phyloP scores from a whole-genome alignment of 1,140 invertebrate genomes.

The Tyrophagus putrescentiae region DNA sequence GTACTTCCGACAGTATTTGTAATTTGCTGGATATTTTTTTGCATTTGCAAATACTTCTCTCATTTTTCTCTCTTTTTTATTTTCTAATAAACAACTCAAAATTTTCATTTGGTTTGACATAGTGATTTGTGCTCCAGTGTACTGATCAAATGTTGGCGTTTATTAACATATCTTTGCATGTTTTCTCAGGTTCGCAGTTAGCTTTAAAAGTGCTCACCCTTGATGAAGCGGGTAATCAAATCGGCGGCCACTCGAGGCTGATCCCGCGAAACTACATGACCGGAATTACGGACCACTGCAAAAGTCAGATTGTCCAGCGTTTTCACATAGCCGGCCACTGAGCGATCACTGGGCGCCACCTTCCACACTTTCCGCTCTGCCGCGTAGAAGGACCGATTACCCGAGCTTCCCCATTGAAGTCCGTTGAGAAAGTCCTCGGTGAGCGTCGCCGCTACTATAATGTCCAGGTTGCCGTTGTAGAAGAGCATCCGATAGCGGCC shows the following conservation, averaged over 20 bases:
- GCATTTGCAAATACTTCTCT: no score
- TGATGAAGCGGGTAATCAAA: slow-evolving; percentile 57
- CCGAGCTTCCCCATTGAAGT: slow-evolving; percentile 49
- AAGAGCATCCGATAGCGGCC: slow-evolving; percentile 25
- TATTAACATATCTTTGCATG: no score
- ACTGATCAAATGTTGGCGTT: no score
- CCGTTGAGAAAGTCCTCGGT: slow-evolving; percentile 51
- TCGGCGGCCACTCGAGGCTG: slow-evolving; percentile 60
- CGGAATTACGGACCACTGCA: slow-evolving; percentile 59
- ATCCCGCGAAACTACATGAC: slow-evolving; percentile 66
- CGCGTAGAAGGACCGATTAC: slow-evolving; percentile 47
- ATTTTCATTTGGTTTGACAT: no score
- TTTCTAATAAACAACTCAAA: no score
- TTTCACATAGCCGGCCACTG: slow-evolving; percentile 61
- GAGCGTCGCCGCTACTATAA: slow-evolving; percentile 62
- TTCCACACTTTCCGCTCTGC: slow-evolving; percentile 50
- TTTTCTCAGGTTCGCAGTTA: no score
- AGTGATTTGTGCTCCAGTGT: no score
- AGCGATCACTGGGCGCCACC: slow-evolving; percentile 39
- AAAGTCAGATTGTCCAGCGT: slow-evolving; percentile 54
- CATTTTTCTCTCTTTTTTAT: no score
- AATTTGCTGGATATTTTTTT: no score
- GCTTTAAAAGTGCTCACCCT: no score
- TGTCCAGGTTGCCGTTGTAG: slow-evolving; percentile 69
- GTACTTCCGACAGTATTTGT: no score